These are phyloP conservation scores for Chaetura pelagica DNA, from an alignment of 2,113 vertebrate genomes.

Conservation along the genomic window DNA sequence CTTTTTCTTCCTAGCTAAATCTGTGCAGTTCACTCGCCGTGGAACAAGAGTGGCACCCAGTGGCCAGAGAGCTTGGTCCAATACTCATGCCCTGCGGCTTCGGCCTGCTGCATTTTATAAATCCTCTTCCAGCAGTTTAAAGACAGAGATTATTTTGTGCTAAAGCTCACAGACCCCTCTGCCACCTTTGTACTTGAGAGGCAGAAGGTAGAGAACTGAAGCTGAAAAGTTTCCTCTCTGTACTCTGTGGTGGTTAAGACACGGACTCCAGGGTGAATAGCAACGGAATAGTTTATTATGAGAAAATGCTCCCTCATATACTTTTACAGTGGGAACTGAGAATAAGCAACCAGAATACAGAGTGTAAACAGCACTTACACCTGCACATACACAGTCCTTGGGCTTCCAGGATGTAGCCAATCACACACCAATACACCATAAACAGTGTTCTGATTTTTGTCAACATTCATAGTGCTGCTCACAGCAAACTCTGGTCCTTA, in stretches of 20 bases:
- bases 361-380: too few species aligned
- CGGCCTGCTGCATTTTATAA: not conserved
- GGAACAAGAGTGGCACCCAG: constrained; percentile 78
- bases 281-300: too few species aligned
- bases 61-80: not conserved
- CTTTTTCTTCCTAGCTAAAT: not conserved
- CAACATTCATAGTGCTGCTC: too few species aligned
- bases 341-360: too few species aligned
- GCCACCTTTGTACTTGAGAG: not conserved
- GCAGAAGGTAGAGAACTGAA: not conserved
- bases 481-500: too few species aligned
- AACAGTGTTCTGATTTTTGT: too few species aligned
- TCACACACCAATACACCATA: too few species aligned
- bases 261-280: too few species aligned
- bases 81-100: not conserved
- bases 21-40: not conserved
- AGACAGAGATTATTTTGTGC: not conserved
- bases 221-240: not conserved
- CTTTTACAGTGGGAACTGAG: too few species aligned
- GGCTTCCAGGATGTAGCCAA: too few species aligned
- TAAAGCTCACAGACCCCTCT: not conserved
- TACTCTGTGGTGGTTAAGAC: not conserved
- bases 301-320: too few species aligned
- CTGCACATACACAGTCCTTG: too few species aligned
- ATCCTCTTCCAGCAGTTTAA: not conserved